Conservation (phyloP, 2,797 vertebrate species). For the Gadopsis bispinosus region DNA sequence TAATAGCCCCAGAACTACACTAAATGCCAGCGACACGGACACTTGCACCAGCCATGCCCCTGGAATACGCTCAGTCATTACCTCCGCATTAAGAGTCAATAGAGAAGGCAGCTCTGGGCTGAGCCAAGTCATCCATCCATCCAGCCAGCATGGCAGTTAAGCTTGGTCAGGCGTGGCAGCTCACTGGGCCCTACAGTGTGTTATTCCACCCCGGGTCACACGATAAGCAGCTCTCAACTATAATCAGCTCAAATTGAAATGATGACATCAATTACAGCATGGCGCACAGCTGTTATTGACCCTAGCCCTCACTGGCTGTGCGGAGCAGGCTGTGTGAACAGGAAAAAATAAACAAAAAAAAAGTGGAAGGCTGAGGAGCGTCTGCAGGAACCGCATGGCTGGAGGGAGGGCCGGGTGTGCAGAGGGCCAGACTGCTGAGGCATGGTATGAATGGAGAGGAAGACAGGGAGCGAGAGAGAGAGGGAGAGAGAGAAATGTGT, state of each 20-base stretch:
- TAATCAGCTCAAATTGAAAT: conserved; percentile 88
- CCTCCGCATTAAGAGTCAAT: conserved; percentile 74
- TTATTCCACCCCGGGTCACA: conserved; percentile 75
- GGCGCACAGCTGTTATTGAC: conserved; percentile 84
- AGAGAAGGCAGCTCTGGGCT: conserved; percentile 66
- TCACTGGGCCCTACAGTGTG: conserved; percentile 68
- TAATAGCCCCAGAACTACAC: conserved; percentile 54
- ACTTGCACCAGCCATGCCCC: conserved; percentile 62
- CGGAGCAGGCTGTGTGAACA: conserved; percentile 27
- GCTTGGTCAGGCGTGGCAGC: conserved; percentile 71
- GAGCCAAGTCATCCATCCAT: conserved; percentile 66
- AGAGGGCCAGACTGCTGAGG: conserved; percentile 64
- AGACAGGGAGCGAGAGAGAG: conserved; percentile 29
- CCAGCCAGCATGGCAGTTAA: conserved; percentile 61
- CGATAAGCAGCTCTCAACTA: conserved; percentile 83
- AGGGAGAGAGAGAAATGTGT: conserved; percentile 53
- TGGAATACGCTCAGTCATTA: conserved; percentile 75
- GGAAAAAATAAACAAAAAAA: conserved; percentile 1
- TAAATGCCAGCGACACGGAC: conserved; percentile 65
- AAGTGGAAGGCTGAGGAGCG: conserved; percentile 25
- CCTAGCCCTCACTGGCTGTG: conserved; percentile 67
- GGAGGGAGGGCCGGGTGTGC: conserved; percentile 63
- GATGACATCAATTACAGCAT: conserved; percentile 87
- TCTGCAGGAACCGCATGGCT: conserved; percentile 56
- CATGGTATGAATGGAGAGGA: conserved; percentile 71